phyloP scores from a whole-genome alignment of 2,888 invertebrate species.

The Cataglyphis rosenhaueri region DNA sequence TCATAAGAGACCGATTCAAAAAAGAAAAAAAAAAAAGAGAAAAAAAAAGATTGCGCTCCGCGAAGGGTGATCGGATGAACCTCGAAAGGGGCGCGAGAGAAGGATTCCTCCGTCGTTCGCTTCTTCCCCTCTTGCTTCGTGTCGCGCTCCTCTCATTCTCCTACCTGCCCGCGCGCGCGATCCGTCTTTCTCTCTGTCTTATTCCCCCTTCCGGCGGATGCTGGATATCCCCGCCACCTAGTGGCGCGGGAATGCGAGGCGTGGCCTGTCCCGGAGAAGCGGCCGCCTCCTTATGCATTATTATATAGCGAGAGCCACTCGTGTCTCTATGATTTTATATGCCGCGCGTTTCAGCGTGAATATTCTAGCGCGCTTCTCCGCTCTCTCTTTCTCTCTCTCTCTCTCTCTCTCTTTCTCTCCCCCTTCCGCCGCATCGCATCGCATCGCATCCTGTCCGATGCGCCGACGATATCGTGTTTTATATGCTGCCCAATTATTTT shows the following conservation, averaged over 20 bases:
- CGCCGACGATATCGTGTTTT: conserved; percentile 54
- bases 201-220: conserved; percentile 71
- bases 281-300: conserved; percentile 85
- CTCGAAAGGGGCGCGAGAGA: conserved; percentile 19
- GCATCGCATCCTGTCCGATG: conserved; percentile 24
- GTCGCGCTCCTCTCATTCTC: conserved; percentile 57
- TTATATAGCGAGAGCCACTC: conserved; percentile 80
- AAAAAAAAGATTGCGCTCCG: neutral
- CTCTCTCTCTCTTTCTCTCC: neutral
- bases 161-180: conserved; percentile 44
- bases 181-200: conserved; percentile 71
- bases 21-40: neutral
- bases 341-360: conserved; percentile 78
- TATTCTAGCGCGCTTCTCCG: conserved; percentile 68
- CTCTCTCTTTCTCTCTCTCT: neutral
- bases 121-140: conserved; percentile 32
- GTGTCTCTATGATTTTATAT: conserved; percentile 84
- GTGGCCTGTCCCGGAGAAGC: conserved; percentile 76
- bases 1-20: neutral
- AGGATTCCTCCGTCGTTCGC: conserved; percentile 15
- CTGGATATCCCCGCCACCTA: conserved; percentile 72
- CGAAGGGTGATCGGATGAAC: conserved; percentile 42
- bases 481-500: conserved; percentile 58
- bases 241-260: conserved; percentile 73
- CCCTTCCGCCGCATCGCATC: neutral